These are phyloP conservation scores for Buceros bicornis DNA, from an alignment of 2,797 vertebrate species.

Conservation along the genomic window DNA sequence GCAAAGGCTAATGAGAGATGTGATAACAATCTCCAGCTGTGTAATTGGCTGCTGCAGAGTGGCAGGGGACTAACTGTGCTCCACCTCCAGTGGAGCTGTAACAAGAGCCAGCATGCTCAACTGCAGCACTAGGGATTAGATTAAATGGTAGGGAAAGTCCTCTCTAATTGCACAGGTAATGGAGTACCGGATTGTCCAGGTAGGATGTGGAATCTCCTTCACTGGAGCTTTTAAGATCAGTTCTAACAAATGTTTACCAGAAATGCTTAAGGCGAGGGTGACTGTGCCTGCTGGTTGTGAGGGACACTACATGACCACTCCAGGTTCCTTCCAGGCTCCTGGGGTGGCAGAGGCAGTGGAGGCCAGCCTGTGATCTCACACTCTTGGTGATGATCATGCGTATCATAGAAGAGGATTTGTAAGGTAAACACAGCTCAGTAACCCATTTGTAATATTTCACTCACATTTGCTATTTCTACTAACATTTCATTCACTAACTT, in stretches of 20 bases:
- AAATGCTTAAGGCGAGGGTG: background rate
- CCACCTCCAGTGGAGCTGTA: background rate
- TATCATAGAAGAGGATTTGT: background rate
- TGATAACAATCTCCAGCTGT: constrained; percentile 15
- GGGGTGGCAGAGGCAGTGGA: background rate
- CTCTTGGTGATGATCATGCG: background rate
- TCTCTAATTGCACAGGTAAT: background rate
- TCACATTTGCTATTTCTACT: background rate
- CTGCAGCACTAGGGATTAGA: background rate
- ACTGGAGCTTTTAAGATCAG: background rate
- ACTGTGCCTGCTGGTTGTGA: accelerated
- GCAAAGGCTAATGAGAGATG: constrained; percentile 15
- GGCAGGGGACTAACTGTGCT: background rate
- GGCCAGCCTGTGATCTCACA: background rate
- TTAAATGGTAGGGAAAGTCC: background rate
- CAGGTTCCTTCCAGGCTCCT: background rate
- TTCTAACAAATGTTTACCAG: background rate
- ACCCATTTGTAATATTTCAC: background rate
- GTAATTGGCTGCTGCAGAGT: background rate
- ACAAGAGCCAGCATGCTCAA: constrained; percentile 28
- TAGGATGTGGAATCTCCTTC: background rate
- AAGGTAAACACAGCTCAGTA: background rate
- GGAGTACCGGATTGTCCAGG: background rate
- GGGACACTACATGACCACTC: background rate
- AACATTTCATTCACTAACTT: background rate